Base-by-base conservation (phyloP, 2,113 vertebrate genomes). In the Lagopus muta region DNA sequence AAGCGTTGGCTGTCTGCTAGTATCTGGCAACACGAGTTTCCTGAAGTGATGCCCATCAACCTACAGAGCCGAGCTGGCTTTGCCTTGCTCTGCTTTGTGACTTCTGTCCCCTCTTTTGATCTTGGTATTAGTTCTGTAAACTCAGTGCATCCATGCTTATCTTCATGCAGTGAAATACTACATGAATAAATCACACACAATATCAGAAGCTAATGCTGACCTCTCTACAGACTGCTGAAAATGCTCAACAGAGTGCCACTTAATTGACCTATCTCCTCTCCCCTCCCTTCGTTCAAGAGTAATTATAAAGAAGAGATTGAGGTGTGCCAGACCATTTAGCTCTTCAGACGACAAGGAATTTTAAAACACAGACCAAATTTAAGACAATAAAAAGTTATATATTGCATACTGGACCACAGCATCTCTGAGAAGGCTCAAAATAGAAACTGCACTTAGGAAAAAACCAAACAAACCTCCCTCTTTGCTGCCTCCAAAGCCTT, bases 231-330 rank as follows among this genome's bases (percentile, higher is more conserved):
- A 61, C 54, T 47, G 0, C 42, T 47, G 77, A 22, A 79, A 88
- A 61, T 18, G 45, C 64, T 40, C 72, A 5, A 5, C 0, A 0
- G 36, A 38, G 60, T 6, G 25, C 50, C 81, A 73, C 1, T 0
- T 15, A 20, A 45, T 18, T 43, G 32, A 34, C 66, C 27, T 6
- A 1, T 14, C 50, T 52, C 47, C 50, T 48, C 54, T 66, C 21
- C 7, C 7, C 14, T 61, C 57, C 21, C 38, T 15, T 45, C 47
- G 71, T 74, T 60, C 55, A 52, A 24, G 45, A 77, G 42, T 55
- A 77, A 82, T 88, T 88, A 36, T 18, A 16, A 38, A 78, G 62
- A 73, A 48, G 67, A 89, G 66, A 71, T 65, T 48, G 81, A 79
- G 42, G 57, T 40, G 30, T 32, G 55, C 43, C 65, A 88, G 65